Evolutionary conservation across 1,140 invertebrate species (phyloP), one percentile per base, ranked within the genome.

Genomic region (Listronotus oregonensis): DNA sequence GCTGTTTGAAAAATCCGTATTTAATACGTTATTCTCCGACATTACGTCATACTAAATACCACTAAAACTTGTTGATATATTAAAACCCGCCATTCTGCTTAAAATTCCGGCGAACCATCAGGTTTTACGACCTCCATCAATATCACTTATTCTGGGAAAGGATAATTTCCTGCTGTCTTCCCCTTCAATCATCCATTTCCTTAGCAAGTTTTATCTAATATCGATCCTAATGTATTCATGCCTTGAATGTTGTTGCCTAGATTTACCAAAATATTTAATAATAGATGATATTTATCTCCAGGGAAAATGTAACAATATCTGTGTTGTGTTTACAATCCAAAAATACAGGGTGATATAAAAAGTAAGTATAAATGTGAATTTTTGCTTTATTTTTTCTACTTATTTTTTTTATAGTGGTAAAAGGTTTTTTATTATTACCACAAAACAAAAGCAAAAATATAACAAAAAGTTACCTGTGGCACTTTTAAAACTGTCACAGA

Each of bases 31-130:
- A 5, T 5, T 27, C 21, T 3, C 2, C 43, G 17, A 50, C n/a
- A 61, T 61, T 51, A 61, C 21, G 56, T 6, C 46, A n/a, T 61
- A 39, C 58, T 51, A 37, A 61, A 40, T 44, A 51, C 47, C 58
- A 51, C 58, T 61, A 61, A 61, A 61, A 61, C 58, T 61, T 61
- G 58, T 61, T 61, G 58, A 61, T 61, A 17, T 61, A 61, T 61
- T 61, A 61, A 61, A 61, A 61, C 32, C 58, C 49, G 39, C 12
- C 9, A 32, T 50, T 50, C 49, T 27, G 46, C 46, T 61, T 61
- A 51, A n/a, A 61, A 61, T 61, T 61, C 58, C 58, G 47, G 40
- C n/a, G 32, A 51, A 46, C 46, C 58, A 51, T 61, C 46, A 51
- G 46, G 46, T 61, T 61, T 61, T 61, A 61, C 58, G 58, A 61